Conservation (phyloP, 2,797 vertebrate species). For the Sebastes goodei region DNA sequence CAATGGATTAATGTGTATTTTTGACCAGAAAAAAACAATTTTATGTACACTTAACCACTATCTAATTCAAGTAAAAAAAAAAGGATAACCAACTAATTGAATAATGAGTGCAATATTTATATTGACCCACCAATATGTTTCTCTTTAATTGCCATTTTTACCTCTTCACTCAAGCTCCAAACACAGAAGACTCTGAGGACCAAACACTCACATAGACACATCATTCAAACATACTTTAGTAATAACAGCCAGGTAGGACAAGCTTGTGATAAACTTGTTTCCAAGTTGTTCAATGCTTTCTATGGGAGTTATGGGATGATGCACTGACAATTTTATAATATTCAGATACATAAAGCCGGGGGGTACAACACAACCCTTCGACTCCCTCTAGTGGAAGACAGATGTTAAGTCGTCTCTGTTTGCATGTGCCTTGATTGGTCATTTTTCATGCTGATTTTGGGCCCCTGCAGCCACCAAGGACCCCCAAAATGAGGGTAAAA, state of each 20-base stretch:
- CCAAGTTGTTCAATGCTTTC: not conserved
- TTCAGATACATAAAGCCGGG: not conserved
- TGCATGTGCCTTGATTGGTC: not conserved
- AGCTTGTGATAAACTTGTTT: not conserved
- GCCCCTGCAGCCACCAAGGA: not conserved
- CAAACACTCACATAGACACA: not conserved
- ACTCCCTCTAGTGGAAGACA: conserved; percentile 30
- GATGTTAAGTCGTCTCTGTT: not conserved
- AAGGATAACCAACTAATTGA: not conserved
- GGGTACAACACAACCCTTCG: not conserved
- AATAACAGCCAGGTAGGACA: not conserved
- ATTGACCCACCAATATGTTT: not conserved
- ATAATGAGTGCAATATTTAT: not conserved
- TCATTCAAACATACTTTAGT: not conserved
- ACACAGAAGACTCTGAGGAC: not conserved
- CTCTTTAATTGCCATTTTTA: not conserved
- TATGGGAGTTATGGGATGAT: not conserved
- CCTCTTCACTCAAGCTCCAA: not conserved
- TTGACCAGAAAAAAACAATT: too few relatives aligned
- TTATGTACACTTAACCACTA: not conserved
- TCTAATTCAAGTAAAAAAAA: not conserved
- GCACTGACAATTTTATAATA: not conserved
- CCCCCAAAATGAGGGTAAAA: not conserved
- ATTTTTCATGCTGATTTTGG: not conserved
- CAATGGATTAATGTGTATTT: not conserved